A percentile compares a stretch with the other conserved stretches of the same genome.
phyloP scores from a whole-genome alignment of 2,888 invertebrate species.

The Eumerus sabulonum region DNA sequence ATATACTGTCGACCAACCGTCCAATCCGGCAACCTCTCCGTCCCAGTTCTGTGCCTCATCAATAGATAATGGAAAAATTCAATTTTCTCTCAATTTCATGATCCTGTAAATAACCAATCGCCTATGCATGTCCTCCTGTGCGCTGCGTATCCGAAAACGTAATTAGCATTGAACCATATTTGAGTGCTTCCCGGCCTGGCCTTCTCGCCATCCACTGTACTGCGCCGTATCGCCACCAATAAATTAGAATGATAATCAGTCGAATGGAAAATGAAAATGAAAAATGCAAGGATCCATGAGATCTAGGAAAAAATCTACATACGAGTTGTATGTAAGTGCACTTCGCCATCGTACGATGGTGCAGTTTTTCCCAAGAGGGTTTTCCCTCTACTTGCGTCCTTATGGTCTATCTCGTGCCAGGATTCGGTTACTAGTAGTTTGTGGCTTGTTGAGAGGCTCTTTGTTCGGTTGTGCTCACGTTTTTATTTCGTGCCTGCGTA shows the following conservation, averaged over 20 bases:
- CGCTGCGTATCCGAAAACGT: conserved; percentile 33
- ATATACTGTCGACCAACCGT: no score
- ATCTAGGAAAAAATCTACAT: no score
- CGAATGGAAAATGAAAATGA: conserved; percentile 14
- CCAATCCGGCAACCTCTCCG: no score
- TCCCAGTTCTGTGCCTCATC: conserved; percentile 14
- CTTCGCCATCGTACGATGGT: no score
- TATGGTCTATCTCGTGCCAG: no score
- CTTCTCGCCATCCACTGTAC: conserved; percentile 1
- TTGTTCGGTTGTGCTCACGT: no score
- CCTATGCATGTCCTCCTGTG: conserved; percentile 16
- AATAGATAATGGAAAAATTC: conserved; percentile 57
- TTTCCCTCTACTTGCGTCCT: no score
- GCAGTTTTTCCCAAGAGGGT: no score
- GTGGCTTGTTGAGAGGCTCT: no score
- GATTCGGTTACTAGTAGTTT: no score
- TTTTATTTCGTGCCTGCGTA: conserved; percentile 12
- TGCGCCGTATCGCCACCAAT: no score
- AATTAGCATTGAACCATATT: conserved; percentile 51
- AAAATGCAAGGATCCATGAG: not conserved
- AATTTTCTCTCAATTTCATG: conserved; percentile 48
- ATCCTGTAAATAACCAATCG: conserved; percentile 47
- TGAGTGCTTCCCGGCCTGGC: conserved; percentile 8
- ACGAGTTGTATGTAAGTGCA: no score
- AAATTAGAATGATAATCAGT: conserved; percentile 31